Conservation (phyloP, 2,888 invertebrate species). For the Chrysopilus asiliformis region DNA sequence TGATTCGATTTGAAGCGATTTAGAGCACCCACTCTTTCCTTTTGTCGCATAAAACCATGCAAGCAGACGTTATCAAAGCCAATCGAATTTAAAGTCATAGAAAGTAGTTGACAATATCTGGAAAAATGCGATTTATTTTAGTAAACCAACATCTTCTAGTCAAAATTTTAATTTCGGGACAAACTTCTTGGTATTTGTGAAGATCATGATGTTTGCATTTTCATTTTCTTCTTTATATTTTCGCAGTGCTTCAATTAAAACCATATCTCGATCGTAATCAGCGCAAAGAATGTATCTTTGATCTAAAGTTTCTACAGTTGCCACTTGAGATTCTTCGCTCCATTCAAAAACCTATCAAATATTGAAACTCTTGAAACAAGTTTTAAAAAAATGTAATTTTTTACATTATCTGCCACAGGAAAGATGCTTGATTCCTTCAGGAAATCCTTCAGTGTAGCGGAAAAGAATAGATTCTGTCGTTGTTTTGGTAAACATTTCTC, state of each 20-base stretch:
- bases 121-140: slow-evolving; percentile 2
- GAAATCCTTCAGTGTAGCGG: slow-evolving; percentile 89
- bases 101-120: slow-evolving; percentile 80
- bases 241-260: slow-evolving; percentile 68
- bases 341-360: slow-evolving; percentile 36
- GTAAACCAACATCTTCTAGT: slow-evolving; percentile 3
- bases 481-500: slow-evolving; percentile 60
- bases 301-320: slow-evolving; percentile 79
- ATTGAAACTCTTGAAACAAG: background rate
- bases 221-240: slow-evolving; percentile 59
- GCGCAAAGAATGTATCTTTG: slow-evolving; percentile 88
- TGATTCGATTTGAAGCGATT: slow-evolving; percentile 82
- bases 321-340: slow-evolving; percentile 57
- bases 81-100: slow-evolving; percentile 75
- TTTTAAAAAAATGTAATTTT: background rate
- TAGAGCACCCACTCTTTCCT: slow-evolving; percentile 69
- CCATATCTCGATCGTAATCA: slow-evolving; percentile 82
- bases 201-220: slow-evolving; percentile 79
- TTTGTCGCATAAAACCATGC: slow-evolving; percentile 88
- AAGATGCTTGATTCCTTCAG: slow-evolving; percentile 52
- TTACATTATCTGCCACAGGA: slow-evolving; percentile 46
- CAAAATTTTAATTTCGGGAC: no score
- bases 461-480: slow-evolving; percentile 81
- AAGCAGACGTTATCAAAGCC: slow-evolving; percentile 81
- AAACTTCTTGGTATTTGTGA: slow-evolving; percentile 95